phyloP scores from a whole-genome alignment of 1,140 invertebrate species.

The Acromyrmex charruanus region DNA sequence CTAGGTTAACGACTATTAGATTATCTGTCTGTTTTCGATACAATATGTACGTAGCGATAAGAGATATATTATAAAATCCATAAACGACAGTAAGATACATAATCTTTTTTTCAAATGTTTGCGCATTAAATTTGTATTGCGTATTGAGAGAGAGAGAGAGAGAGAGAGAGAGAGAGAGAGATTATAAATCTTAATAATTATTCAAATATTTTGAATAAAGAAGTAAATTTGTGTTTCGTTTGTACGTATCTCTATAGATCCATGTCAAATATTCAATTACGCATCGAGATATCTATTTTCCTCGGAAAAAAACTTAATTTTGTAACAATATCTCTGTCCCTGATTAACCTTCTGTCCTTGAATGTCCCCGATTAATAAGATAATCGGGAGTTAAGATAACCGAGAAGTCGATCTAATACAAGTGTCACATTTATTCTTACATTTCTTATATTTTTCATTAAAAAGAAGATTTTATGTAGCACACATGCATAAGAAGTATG shows the following conservation, averaged over 20 bases:
- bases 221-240: neutral
- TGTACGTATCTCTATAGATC: neutral
- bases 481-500: too few species aligned
- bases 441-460: too few species aligned
- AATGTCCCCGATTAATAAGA: neutral
- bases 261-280: neutral
- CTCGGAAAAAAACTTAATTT: neutral
- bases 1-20: neutral
- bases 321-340: neutral
- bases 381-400: neutral
- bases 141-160: neutral
- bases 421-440: too few species aligned
- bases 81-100: neutral
- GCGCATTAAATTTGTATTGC: neutral
- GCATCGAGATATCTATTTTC: neutral
- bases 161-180: too few species aligned
- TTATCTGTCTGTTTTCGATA: neutral
- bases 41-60: neutral
- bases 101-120: neutral
- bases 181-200: too few species aligned
- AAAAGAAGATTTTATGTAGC: too few species aligned
- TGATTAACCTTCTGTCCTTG: too few species aligned
- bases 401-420: too few species aligned
- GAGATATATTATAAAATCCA: conserved; percentile 10
- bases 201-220: too few species aligned